These are phyloP conservation scores for Argyrosomus japonicus DNA, from an alignment of 2,113 vertebrate species.

Conservation along the genomic window DNA sequence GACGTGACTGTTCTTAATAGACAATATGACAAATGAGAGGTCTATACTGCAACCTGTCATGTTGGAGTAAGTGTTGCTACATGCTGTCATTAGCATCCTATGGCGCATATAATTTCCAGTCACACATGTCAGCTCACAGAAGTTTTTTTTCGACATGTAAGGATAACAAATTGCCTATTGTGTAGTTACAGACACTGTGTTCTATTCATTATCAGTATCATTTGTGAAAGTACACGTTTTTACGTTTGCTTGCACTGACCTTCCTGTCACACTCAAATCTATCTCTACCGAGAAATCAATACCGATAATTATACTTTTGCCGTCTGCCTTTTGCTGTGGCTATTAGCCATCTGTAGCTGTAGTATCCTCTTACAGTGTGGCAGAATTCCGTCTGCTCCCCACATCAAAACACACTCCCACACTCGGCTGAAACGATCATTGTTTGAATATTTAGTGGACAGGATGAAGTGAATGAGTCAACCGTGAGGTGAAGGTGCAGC, in stretches of 20 bases:
- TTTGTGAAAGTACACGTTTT: constrained; percentile 44
- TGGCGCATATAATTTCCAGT: constrained; percentile 29
- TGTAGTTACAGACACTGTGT: constrained; percentile 14
- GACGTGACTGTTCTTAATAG: constrained; percentile 43
- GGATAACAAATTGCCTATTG: constrained; percentile 32
- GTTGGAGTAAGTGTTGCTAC: constrained; percentile 10
- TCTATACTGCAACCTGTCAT: constrained; percentile 30
- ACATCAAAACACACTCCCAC: constrained; percentile 63
- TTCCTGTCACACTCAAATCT: constrained; percentile 54
- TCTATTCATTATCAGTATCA: constrained; percentile 25
- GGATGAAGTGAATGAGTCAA: constrained; percentile 69
- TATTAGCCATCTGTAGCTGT: constrained; percentile 63
- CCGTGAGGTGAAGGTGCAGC: constrained; percentile 46
- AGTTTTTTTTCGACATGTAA: constrained; percentile 21
- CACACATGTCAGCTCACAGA: constrained; percentile 18
- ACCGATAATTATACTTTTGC: constrained; percentile 61
- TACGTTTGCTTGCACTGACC: constrained; percentile 51
- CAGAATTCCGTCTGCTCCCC: constrained; percentile 40
- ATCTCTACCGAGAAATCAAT: constrained; percentile 53
- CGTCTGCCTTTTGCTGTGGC: constrained; percentile 51
- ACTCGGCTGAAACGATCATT: constrained; percentile 41
- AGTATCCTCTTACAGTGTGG: constrained; percentile 43
- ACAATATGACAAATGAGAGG: constrained; percentile 34
- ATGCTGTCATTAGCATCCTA: constrained; percentile 34
- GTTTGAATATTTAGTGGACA: constrained; percentile 64